Evolutionary conservation across 2,888 invertebrate species (phyloP), one percentile per base, ranked within the genome.

Genomic region (Teleiodes luculella): DNA sequence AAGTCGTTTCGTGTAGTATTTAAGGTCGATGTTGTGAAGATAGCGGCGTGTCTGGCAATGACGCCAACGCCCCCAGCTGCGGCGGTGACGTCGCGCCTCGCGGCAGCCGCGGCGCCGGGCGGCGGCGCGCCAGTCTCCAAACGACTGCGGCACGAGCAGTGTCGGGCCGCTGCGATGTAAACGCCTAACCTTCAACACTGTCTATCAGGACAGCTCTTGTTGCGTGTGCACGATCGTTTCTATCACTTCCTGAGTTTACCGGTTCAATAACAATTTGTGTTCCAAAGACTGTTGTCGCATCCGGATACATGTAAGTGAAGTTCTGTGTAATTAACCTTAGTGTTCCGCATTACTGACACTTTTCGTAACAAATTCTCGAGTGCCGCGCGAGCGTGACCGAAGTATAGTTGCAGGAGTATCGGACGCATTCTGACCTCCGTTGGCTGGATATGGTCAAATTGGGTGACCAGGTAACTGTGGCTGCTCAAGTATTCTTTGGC

Each of bases 91-190:
- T 65, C 69, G 68, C 56, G 41, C 24, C 51, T 59, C 58, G 59
- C 57, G 56, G 60, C 62, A 59, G 56, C 61, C 66, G 58, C 55
- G 45, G 58, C 57, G 54, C 59, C 59, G 51, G 61, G 39, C 50
- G 53, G 49, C 52, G 52, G 52, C 66, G 63, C 76, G 75, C 68
- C 81, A 88, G 88, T 88, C 86, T 84, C 71, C 80, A 83, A 83
- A 79, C 86, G 74, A 79, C 79, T 83, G 85, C 86, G 86, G 83
- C 86, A 83, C 87, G 76, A 78, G 81, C 80, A 79, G 86, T 85
- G 84, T 86, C 81, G 80, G 79, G 67, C 86, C 87, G 89, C 69
- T 89, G 89, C 85, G 79, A 89, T 89, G 89, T 89, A 86, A 89
- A 87, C 89, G 79, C 76, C 69, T 80, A 84, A 84, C 70, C 76